Evolutionary conservation across 2,113 vertebrate species (phyloP).

Genomic region (Mugil cephalus): DNA sequence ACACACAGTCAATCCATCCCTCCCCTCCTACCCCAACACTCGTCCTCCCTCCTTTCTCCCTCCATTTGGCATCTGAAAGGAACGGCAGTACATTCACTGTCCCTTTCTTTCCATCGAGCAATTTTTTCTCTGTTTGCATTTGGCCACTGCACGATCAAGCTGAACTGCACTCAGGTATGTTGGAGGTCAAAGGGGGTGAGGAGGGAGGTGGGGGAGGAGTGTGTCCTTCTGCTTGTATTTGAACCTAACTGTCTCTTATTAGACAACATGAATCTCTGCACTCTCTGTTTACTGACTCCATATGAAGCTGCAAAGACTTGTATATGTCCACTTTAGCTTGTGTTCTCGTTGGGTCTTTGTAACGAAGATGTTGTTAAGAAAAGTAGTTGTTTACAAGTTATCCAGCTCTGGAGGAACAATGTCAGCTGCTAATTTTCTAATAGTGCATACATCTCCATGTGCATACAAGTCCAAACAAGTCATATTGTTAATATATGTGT

Average conservation of each 20-base stretch:
- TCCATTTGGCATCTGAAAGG: slow-evolving; percentile 38
- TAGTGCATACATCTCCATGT: not conserved
- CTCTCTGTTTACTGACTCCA: not conserved
- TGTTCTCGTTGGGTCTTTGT: too few relatives aligned
- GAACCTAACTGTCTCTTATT: not conserved
- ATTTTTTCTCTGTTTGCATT: slow-evolving; percentile 14
- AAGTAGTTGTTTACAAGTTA: not conserved
- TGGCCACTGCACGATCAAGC: not conserved
- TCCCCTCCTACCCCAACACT: slow-evolving; percentile 34
- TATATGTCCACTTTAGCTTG: too few relatives aligned
- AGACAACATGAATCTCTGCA: slow-evolving; percentile 1
- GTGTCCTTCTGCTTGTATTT: not conserved
- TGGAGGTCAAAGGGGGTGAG: slow-evolving; percentile 4
- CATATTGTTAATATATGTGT: too few relatives aligned
- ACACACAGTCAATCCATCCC: slow-evolving; percentile 39
- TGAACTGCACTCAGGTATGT: slow-evolving; percentile 54
- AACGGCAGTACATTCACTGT: slow-evolving; percentile 29
- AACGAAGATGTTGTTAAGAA: not conserved
- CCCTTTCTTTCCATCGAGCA: not conserved
- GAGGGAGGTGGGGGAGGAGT: not conserved
- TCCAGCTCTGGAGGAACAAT: not conserved
- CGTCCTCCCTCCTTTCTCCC: slow-evolving; percentile 20
- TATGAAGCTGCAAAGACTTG: not conserved
- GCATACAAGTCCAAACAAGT: too few relatives aligned
- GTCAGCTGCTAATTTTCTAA: not conserved